Evolutionary conservation across 2,797 vertebrate species (phyloP), one percentile per base, ranked within the genome.

Genomic region (Brachymystax lenok): DNA sequence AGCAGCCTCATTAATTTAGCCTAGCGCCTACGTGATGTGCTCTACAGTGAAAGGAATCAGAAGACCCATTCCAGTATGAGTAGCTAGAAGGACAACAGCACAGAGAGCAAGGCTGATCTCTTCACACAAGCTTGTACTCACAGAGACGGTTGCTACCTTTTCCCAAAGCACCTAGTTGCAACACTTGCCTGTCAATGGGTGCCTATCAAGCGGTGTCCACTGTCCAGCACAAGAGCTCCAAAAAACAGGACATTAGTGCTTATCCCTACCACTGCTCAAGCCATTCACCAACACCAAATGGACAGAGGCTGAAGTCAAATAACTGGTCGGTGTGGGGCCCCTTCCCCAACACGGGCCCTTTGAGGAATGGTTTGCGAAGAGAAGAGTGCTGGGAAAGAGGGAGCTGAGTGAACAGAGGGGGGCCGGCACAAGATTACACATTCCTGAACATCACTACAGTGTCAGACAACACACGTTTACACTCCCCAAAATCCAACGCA

Each of bases 381-480:
- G 61, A 50, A 28, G 2, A 13, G 21, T 51, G 27, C 24, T 21
- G 46, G 14, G 30, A 71, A 59, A 30, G 30, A 61, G 74, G 51
- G 69, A 5, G 5, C 16, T 61, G n/a, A 61, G 59, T n/a, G 64
- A 73, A 52, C 46, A 56, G 35, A 59, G 68, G 27, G 35, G 78
- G 30, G 74, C 27, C 12, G 10, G 27, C 51, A 16, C 4, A 74
- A 33, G 21, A 69, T 68, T n/a, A 56, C 61, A 77, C 74, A 79
- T 77, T 75, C 75, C 77, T 72, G 24, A 77, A 64, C 63, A 72
- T 77, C 69, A 74, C 77, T 73, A 64, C 69, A 72, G 75, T 59
- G 70, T 77, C 69, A 69, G 67, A 56, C 50, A 69, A 74, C 73
- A 64, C 56, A 30, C 71, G n/a, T 72, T 52, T 46, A 56, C 71